A percentile compares a stretch with the other conserved stretches of the same genome.
Evolutionary conservation across 2,113 vertebrate species (phyloP).

Genomic region (Tachysurus vachellii): DNA sequence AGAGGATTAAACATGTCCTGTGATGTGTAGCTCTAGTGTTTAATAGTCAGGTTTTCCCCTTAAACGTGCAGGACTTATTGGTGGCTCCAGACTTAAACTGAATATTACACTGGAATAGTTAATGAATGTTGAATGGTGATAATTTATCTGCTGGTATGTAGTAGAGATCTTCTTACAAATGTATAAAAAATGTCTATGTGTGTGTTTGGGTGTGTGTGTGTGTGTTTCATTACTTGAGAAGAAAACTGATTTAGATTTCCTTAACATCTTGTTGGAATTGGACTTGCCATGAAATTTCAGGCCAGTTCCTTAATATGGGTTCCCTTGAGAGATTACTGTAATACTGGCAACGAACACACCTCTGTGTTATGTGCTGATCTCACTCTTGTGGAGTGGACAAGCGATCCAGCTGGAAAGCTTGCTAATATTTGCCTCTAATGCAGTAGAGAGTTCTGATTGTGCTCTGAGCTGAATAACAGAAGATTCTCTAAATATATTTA

Average conservation of each 20-base stretch:
- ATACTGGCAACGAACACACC: background rate
- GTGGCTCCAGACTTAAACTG: background rate
- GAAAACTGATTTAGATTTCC: background rate
- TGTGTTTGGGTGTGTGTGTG: background rate
- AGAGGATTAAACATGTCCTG: background rate
- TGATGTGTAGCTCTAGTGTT: background rate
- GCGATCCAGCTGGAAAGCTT: background rate
- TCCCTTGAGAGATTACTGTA: background rate
- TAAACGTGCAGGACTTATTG: background rate
- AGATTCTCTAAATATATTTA: background rate
- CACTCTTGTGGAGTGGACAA: background rate
- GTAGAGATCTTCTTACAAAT: background rate
- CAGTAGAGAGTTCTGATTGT: background rate
- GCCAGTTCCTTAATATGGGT: background rate
- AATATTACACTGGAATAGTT: background rate
- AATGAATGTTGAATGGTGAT: background rate
- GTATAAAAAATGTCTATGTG: background rate
- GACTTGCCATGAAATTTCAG: slow-evolving; percentile 7
- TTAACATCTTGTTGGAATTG: slow-evolving; percentile 6
- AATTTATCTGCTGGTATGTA: background rate
- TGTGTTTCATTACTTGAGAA: background rate
- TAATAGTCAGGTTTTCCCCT: background rate
- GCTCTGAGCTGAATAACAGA: background rate
- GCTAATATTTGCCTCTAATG: background rate
- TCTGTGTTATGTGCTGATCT: background rate